These are phyloP conservation scores for Tetraneura akinire DNA, from an alignment of 1,140 invertebrate genomes.

Conservation along the genomic window DNA sequence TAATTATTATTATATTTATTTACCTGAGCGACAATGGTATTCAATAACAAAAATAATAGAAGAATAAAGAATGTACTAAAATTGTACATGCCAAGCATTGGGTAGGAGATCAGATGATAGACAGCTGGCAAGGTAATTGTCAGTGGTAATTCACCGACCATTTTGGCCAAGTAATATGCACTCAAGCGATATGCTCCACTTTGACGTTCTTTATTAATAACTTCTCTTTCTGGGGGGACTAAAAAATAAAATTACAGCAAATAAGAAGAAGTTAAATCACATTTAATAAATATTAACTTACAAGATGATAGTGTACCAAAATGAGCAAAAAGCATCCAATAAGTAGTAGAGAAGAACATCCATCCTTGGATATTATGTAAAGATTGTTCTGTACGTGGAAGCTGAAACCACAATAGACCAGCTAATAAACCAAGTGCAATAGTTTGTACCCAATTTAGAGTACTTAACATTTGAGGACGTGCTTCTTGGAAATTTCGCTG, in stretches of 20 bases:
- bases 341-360: constrained; percentile 85
- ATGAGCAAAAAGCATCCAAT: constrained; percentile 84
- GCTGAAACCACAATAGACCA: constrained; percentile 78
- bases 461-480: constrained; percentile 75
- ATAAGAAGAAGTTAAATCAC: background rate
- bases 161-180: constrained; percentile 84
- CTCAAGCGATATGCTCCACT: constrained; percentile 82
- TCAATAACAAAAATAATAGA: constrained; percentile 73
- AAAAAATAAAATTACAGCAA: constrained; percentile 53
- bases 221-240: constrained; percentile 82
- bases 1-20: constrained; percentile 29
- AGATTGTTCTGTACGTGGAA: constrained; percentile 73
- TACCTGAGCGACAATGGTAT: constrained; percentile 76
- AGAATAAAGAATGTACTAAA: constrained; percentile 71
- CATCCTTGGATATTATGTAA: constrained; percentile 81
- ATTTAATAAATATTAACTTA: constrained; percentile 57
- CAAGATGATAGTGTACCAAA: constrained; percentile 79
- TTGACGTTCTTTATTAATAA: constrained; percentile 79
- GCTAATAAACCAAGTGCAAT: constrained; percentile 73
- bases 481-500: constrained; percentile 80
- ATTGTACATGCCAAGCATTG: constrained; percentile 71
- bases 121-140: constrained; percentile 77
- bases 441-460: constrained; percentile 81
- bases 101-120: constrained; percentile 79
- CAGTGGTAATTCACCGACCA: constrained; percentile 79